These are phyloP conservation scores for Loris lydekkerianus DNA, from an alignment of 2,797 vertebrate genomes.

Conservation along the genomic window DNA sequence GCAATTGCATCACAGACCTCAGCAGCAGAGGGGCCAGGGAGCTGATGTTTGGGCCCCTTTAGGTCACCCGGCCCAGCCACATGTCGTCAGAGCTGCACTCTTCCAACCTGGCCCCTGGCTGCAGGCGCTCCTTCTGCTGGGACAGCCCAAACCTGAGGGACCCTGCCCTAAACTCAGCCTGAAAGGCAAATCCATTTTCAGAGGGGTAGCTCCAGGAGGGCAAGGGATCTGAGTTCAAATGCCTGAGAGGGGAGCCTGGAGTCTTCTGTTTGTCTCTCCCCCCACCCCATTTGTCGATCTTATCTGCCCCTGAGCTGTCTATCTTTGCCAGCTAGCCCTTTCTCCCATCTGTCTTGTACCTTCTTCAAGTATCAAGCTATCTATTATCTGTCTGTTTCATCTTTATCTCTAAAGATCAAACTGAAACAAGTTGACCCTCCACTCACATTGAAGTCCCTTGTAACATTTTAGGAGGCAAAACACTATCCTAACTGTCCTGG, in stretches of 20 bases:
- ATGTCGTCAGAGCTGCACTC: constrained; percentile 36
- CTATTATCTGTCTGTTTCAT: constrained; percentile 70
- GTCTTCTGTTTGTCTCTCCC: neutral
- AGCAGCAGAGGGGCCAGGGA: neutral
- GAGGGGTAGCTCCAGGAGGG: neutral
- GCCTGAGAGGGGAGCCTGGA: neutral
- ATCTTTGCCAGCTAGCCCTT: constrained; percentile 26
- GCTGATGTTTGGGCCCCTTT: constrained; percentile 41
- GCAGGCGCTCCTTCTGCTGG: neutral
- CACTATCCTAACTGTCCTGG: constrained; percentile 88
- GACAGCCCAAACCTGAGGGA: neutral
- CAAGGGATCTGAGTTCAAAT: constrained; percentile 43
- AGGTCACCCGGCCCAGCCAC: constrained; percentile 11
- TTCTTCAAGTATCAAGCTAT: constrained; percentile 75
- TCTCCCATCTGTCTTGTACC: constrained; percentile 63
- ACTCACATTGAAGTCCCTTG: constrained; percentile 74
- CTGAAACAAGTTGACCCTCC: constrained; percentile 72
- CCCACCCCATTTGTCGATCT: constrained; percentile 39
- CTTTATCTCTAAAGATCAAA: constrained; percentile 53
- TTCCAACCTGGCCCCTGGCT: neutral
- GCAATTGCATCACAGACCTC: neutral
- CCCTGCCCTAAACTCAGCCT: neutral
- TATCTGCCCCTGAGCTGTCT: constrained; percentile 66
- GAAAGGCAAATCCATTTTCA: constrained; percentile 45
- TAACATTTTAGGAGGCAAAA: constrained; percentile 86